Percentiles rank a stretch among this genome's conserved stretches.
These are phyloP conservation scores for Parauchenoglanis punctatus DNA, from an alignment of 2,797 vertebrate species.

Conservation along the genomic window DNA sequence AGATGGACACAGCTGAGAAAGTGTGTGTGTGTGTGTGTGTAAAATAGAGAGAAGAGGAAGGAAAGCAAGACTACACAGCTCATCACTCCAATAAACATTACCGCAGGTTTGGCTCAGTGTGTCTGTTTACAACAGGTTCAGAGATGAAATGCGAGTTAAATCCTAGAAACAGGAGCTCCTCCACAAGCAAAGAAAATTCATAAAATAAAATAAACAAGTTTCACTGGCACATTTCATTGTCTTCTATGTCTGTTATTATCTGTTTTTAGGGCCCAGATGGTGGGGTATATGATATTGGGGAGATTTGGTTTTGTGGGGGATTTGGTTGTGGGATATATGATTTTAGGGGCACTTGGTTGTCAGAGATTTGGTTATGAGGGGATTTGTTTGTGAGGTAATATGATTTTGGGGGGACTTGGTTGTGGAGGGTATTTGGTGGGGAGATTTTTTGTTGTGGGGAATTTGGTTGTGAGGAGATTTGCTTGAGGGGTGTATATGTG, in stretches of 20 bases:
- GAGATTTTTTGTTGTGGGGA: neutral
- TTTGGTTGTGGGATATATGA: neutral
- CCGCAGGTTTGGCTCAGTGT: neutral
- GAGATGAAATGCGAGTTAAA: neutral
- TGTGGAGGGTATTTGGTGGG: neutral
- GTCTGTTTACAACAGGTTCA: neutral
- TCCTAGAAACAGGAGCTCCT: too few species aligned
- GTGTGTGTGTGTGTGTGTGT: neutral
- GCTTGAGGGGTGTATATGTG: neutral
- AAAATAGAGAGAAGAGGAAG: slow-evolving; percentile 61
- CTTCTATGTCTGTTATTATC: too few species aligned
- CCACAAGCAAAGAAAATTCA: too few species aligned
- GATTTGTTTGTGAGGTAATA: neutral
- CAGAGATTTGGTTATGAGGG: neutral
- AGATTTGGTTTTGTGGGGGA: neutral
- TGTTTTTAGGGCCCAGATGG: too few species aligned
- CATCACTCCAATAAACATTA: slow-evolving; percentile 20
- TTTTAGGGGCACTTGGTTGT: neutral
- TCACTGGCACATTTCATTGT: neutral
- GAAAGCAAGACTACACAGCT: slow-evolving; percentile 62
- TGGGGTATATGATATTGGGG: too few species aligned
- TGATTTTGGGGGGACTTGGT: neutral
- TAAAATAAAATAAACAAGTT: too few species aligned
- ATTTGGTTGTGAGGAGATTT: too few species aligned
- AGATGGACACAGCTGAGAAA: neutral